A percentile compares a stretch with the other conserved stretches of the same genome.
These are phyloP conservation scores for Paramuricea clavata DNA, from an alignment of 92 coral and sea anemone species.

Conservation along the genomic window DNA sequence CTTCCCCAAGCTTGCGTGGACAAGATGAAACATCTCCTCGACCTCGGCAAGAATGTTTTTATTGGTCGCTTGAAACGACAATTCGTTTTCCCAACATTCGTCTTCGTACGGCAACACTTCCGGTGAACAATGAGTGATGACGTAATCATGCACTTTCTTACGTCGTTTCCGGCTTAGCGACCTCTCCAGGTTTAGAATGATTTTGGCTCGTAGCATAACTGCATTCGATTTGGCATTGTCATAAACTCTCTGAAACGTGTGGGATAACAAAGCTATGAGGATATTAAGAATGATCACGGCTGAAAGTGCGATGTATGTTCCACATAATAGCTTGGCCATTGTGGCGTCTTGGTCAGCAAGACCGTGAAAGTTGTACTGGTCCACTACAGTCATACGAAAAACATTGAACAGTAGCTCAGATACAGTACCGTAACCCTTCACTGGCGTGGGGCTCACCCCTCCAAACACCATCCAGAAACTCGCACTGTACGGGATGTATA, in stretches of 20 bases:
- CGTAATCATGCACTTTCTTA: constrained; percentile 62
- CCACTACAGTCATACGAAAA: constrained; percentile 74
- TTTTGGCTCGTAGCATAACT: constrained; percentile 80
- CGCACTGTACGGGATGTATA: constrained; percentile 83
- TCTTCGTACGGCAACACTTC: constrained; percentile 63
- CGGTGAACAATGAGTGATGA: constrained; percentile 73
- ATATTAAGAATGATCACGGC: constrained; percentile 80
- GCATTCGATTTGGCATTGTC: constrained; percentile 87
- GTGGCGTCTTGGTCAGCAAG: constrained; percentile 72
- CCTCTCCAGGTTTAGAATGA: constrained; percentile 77
- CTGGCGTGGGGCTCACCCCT: constrained; percentile 70
- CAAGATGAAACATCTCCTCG: constrained; percentile 40
- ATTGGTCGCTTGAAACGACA: constrained; percentile 36
- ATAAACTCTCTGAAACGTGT: constrained; percentile 85
- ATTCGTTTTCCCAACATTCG: constrained; percentile 16
- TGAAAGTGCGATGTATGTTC: constrained; percentile 72
- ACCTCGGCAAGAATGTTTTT: constrained; percentile 38
- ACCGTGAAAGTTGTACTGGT: constrained; percentile 64
- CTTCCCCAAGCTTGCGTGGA: constrained; percentile 41
- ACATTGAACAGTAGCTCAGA: constrained; percentile 66
- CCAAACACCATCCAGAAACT: constrained; percentile 89
- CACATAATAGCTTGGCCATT: constrained; percentile 79
- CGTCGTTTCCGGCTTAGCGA: constrained; percentile 61
- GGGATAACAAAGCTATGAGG: constrained; percentile 80
- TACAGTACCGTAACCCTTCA: constrained; percentile 68